phyloP scores from a whole-genome alignment of 2,113 vertebrate species.

The Platysternon megacephalum region DNA sequence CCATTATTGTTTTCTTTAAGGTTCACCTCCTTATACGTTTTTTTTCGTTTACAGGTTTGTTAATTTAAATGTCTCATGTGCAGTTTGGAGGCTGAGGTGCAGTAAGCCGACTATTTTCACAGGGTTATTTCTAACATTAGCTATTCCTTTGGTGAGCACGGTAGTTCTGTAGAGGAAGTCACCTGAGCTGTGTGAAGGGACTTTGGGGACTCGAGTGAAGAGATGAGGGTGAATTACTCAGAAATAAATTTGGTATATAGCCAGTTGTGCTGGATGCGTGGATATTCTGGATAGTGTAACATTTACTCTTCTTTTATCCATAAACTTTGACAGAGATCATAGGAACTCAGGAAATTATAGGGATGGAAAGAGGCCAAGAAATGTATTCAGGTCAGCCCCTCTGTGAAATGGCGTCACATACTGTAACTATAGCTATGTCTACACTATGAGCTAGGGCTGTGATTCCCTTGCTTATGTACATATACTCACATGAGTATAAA shows the following conservation, averaged over 20 bases:
- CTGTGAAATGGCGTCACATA: background rate
- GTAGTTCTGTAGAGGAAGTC: background rate
- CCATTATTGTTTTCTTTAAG: background rate
- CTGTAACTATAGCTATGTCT: background rate
- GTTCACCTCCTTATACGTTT: background rate
- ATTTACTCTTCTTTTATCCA: background rate
- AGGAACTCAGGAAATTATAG: background rate
- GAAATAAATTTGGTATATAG: background rate
- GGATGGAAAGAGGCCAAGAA: background rate
- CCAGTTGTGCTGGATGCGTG: background rate
- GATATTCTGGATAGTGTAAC: background rate
- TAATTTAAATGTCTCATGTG: background rate
- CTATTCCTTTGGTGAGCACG: background rate
- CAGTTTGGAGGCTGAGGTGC: background rate
- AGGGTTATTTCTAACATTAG: background rate
- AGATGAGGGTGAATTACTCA: background rate
- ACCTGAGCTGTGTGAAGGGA: background rate
- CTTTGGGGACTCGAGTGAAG: background rate
- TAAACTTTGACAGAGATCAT: background rate
- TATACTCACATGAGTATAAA: background rate
- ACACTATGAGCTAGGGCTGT: background rate
- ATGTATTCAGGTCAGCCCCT: background rate
- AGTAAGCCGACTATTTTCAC: background rate
- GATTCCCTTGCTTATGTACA: background rate
- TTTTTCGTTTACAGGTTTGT: conserved; percentile 13